Conservation (phyloP, 2,888 invertebrate genomes). For the Leistus spinibarbis region DNA sequence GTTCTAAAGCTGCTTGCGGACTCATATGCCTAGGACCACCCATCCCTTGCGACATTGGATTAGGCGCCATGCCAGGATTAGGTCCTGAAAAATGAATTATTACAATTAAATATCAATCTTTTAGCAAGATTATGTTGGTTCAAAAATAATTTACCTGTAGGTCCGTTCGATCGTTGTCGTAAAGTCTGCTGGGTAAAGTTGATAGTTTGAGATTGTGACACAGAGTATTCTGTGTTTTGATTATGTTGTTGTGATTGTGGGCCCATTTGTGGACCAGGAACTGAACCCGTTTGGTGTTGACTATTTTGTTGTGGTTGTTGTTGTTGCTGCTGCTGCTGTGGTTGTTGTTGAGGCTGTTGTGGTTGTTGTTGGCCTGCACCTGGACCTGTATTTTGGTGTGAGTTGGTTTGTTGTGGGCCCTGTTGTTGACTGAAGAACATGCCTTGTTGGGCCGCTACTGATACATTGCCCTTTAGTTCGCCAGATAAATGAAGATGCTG, state of each 20-base stretch:
- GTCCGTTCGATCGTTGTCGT: constrained; percentile 61
- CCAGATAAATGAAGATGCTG: constrained; percentile 83
- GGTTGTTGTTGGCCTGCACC: constrained; percentile 46
- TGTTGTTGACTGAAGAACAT: constrained; percentile 71
- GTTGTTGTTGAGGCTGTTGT: constrained; percentile 57
- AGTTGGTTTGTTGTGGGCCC: constrained; percentile 44
- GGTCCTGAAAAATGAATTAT: background rate
- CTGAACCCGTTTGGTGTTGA: constrained; percentile 39
- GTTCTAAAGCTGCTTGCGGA: constrained; percentile 50
- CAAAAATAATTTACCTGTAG: constrained; percentile 45
- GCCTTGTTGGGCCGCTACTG: constrained; percentile 84
- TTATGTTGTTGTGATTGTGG: constrained; percentile 39
- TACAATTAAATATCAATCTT: background rate
- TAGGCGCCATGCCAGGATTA: constrained; percentile 13
- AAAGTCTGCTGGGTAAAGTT: constrained; percentile 80
- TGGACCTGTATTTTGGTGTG: constrained; percentile 49
- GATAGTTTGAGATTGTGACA: constrained; percentile 85
- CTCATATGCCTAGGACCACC: constrained; percentile 46
- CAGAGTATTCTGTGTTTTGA: constrained; percentile 65
- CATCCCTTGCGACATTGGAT: constrained; percentile 17
- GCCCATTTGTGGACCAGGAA: constrained; percentile 18
- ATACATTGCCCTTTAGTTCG: constrained; percentile 74
- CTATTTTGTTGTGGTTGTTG: constrained; percentile 41
- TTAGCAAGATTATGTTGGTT: too few species aligned
- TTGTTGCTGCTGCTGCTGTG: constrained; percentile 42